phyloP scores from a whole-genome alignment of 2,888 invertebrate species.

The Drosophila siamana region DNA sequence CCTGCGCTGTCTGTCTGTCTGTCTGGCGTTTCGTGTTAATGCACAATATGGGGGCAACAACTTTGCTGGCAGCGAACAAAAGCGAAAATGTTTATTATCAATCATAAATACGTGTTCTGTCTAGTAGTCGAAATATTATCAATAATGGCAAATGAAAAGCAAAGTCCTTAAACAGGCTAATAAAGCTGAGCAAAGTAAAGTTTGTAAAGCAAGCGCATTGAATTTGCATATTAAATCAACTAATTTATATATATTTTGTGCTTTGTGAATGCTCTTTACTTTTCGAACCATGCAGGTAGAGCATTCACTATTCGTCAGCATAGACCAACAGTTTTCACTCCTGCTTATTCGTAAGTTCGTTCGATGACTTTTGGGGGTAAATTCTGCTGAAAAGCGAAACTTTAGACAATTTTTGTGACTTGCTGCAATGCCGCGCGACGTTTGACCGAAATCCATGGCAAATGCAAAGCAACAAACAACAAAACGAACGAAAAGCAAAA shows the following conservation, averaged over 20 bases:
- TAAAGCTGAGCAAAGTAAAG: no score
- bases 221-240: no score
- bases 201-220: not conserved
- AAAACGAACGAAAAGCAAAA: slow-evolving; percentile 26
- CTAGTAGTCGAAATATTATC: slow-evolving; percentile 6
- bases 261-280: no score
- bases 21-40: slow-evolving; percentile 41
- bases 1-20: slow-evolving; percentile 20
- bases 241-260: no score
- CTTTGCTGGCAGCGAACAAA: slow-evolving; percentile 23
- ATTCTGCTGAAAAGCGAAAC: slow-evolving; percentile 65
- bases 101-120: slow-evolving; percentile 22
- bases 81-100: slow-evolving; percentile 39
- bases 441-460: slow-evolving; percentile 72
- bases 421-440: slow-evolving; percentile 59
- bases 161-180: not conserved
- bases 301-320: not conserved
- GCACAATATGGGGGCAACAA: slow-evolving; percentile 32
- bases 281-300: no score
- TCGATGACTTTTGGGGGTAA: slow-evolving; percentile 35
- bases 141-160: not conserved
- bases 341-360: slow-evolving; percentile 2
- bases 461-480: slow-evolving; percentile 35
- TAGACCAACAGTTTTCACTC: not conserved
- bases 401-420: slow-evolving; percentile 33